phyloP scores from a whole-genome alignment of 2,888 invertebrate species.

The Auanema freiburgensis region DNA sequence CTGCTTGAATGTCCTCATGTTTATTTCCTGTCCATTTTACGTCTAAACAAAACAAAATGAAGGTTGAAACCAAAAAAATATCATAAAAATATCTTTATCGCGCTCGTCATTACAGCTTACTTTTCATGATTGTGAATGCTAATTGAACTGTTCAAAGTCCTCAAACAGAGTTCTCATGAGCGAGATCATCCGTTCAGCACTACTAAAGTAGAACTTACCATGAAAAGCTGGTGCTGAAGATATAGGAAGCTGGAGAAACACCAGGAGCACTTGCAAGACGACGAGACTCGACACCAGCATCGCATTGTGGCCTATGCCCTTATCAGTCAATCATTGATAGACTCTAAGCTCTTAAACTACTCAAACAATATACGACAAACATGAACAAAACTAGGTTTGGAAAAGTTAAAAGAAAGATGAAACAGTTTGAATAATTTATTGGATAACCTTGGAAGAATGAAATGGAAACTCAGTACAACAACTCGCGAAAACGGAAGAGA shows the following conservation, averaged over 20 bases:
- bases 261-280: constrained; percentile 15
- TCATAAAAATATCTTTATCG: constrained; percentile 3
- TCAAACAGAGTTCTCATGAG: too few species aligned
- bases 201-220: constrained; percentile 5
- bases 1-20: background rate
- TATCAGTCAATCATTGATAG: too few species aligned
- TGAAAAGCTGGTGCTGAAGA: constrained; percentile 10
- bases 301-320: too few species aligned
- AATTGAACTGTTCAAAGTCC: too few species aligned
- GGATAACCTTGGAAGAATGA: background rate
- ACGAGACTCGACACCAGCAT: too few species aligned
- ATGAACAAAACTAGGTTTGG: too few species aligned
- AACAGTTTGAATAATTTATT: constrained; percentile 1
- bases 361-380: too few species aligned
- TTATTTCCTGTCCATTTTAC: constrained; percentile 1
- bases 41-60: background rate
- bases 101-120: too few species aligned
- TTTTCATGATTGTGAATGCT: too few species aligned
- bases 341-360: too few species aligned
- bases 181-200: background rate
- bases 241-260: constrained; percentile 12
- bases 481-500: constrained; percentile 4
- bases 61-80: background rate
- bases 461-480: constrained; percentile 1
- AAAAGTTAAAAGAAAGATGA: too few species aligned